A percentile compares a stretch with the other conserved stretches of the same genome.
Evolutionary conservation across 2,888 invertebrate species (phyloP).

Genomic region (Piscicola geometra): DNA sequence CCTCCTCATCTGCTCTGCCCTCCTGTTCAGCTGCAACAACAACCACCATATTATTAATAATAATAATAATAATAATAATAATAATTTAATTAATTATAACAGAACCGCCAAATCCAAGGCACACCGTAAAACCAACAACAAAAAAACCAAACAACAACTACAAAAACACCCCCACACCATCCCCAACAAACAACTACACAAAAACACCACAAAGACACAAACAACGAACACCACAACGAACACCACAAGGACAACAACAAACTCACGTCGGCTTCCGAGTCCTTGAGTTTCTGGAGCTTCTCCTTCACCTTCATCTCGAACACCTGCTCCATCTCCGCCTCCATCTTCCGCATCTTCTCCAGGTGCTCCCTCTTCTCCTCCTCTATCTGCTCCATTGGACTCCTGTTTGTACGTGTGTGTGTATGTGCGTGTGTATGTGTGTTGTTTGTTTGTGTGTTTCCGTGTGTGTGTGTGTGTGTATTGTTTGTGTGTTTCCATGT

Average conservation of each 20-base stretch:
- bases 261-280: constrained; percentile 80
- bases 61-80: too few relatives aligned
- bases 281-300: constrained; percentile 90
- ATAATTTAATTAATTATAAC: too few relatives aligned
- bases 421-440: background rate
- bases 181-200: background rate
- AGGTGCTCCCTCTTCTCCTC: constrained; percentile 95
- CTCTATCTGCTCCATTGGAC: constrained; percentile 96
- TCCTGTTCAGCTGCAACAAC: constrained; percentile 66
- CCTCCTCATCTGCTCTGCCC: constrained; percentile 77
- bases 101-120: too few relatives aligned
- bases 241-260: background rate
- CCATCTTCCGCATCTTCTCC: constrained; percentile 95
- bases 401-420: constrained; percentile 62
- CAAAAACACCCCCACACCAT: background rate
- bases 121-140: background rate
- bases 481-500: too few relatives aligned
- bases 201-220: background rate
- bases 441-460: background rate
- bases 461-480: background rate
- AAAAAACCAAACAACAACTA: background rate
- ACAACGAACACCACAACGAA: background rate
- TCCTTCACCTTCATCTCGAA: constrained; percentile 96
- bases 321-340: constrained; percentile 96
- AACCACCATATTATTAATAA: too few relatives aligned